Base-by-base conservation (phyloP, 2,888 invertebrate genomes). In the Limenitis camilla region DNA sequence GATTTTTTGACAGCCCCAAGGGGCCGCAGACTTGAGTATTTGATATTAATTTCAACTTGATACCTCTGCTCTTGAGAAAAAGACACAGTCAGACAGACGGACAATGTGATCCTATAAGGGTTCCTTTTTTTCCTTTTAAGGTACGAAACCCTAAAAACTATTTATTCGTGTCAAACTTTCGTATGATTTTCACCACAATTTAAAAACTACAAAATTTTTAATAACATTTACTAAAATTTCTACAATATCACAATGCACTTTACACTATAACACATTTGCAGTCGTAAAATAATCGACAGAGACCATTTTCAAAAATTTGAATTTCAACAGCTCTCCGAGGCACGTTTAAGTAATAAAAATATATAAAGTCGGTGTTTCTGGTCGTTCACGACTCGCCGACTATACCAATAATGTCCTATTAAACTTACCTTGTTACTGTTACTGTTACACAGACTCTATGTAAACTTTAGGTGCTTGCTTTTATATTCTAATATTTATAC, bases 301-400 rank as follows among this genome's bases (percentile, higher is more conserved):
- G 40, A 29, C n/a, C 49, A 35, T 55, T 49, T 49, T 50, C 44
- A 52, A 55, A 58, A 56, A 63, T 63, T 63, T 61, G 60, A 58
- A 61, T 61, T 60, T 58, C 55, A 56, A 49, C 40, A 35, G 48
- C 48, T 42, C 53, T 48, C 45, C 33, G 29, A 48, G 46, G 49
- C 53, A 60, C 64, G 63, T 63, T 55, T 45, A 8, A 5, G 59
- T 61, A 52, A 66, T 68, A 69, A 69, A 66, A 65, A 64, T 61
- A 59, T 54, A 56, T 58, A 59, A 61, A 49, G 58, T 54, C 54
- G 46, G 49, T 54, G 44, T 59, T 52, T 51, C 60, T 43, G 52
- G 53, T 52, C 64, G 64, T 66, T 64, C 53, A 40, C 59, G 53
- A 61, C 54, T 65, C 61, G 46, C 55, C 56, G 58, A 61, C 59